Evolutionary conservation across 1,140 invertebrate species (phyloP).

Genomic region (Panulirus ornatus): DNA sequence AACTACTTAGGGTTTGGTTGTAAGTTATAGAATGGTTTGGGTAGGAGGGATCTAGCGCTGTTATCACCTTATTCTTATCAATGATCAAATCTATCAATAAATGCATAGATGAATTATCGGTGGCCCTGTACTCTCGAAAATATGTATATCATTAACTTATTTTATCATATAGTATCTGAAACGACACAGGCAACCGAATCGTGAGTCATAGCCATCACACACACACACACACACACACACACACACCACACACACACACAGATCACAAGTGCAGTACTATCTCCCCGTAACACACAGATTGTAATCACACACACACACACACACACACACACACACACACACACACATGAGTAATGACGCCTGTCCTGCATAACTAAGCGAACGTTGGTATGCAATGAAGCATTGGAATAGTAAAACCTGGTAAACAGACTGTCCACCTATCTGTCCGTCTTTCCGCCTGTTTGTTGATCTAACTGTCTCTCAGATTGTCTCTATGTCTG

Average conservation of each 20-base stretch:
- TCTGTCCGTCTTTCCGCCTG: constrained; percentile 41
- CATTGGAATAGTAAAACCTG: constrained; percentile 51
- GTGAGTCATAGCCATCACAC: too few relatives aligned
- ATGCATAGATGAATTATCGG: too few relatives aligned
- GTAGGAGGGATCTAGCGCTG: too few relatives aligned
- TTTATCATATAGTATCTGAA: too few relatives aligned
- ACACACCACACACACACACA: constrained; percentile 16
- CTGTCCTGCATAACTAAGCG: constrained; percentile 27
- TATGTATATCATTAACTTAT: too few relatives aligned
- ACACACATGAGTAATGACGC: constrained; percentile 4
- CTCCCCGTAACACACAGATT: background rate
- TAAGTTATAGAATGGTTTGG: too few relatives aligned
- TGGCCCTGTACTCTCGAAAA: too few relatives aligned
- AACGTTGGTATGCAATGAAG: constrained; percentile 48
- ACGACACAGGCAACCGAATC: too few relatives aligned
- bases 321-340: constrained; percentile 28
- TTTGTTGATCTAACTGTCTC: constrained; percentile 51
- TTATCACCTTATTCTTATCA: too few relatives aligned
- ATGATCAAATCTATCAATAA: too few relatives aligned
- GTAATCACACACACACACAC: constrained; percentile 1
- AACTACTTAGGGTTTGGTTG: too few relatives aligned
- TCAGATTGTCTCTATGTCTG: constrained; percentile 40
- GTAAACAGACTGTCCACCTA: constrained; percentile 44
- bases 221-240: background rate
- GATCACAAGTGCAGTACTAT: background rate